Percentiles rank a stretch among this genome's conserved stretches.
Evolutionary conservation across 2,113 vertebrate genomes (phyloP).

Genomic region (Eretmochelys imbricata): DNA sequence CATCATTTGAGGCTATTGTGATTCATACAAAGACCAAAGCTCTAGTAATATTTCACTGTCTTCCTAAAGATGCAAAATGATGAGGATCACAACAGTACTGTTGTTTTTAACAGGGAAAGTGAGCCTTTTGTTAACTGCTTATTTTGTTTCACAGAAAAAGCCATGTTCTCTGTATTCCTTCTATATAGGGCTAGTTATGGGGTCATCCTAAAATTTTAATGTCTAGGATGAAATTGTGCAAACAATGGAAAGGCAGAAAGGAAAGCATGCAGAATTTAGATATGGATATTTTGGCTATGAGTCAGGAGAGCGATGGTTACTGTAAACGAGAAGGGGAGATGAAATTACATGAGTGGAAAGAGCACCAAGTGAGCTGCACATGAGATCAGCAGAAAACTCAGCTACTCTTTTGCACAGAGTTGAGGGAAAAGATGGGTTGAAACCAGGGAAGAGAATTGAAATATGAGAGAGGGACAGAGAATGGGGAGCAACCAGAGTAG

Average conservation of each 20-base stretch:
- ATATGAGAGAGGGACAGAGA: background rate
- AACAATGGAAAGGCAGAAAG: conserved; percentile 24
- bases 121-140: conserved; percentile 32
- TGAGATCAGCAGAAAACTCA: background rate
- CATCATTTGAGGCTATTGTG: background rate
- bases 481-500: background rate
- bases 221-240: conserved; percentile 29
- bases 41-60: conserved; percentile 20
- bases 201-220: conserved; percentile 33
- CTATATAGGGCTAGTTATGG: background rate
- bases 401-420: background rate
- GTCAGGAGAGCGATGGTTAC: background rate
- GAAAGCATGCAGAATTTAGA: background rate
- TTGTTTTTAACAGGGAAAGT: conserved; percentile 44
- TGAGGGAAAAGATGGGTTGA: background rate
- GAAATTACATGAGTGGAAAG: background rate
- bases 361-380: background rate
- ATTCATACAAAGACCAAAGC: conserved; percentile 25
- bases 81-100: conserved; percentile 47
- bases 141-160: conserved; percentile 16
- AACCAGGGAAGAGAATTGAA: background rate
- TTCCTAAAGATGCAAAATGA: conserved; percentile 26
- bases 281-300: conserved; percentile 9
- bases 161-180: background rate
- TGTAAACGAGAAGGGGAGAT: conserved; percentile 15